Base-by-base conservation (phyloP, 2,888 invertebrate species). In the Morinoia aosen region DNA sequence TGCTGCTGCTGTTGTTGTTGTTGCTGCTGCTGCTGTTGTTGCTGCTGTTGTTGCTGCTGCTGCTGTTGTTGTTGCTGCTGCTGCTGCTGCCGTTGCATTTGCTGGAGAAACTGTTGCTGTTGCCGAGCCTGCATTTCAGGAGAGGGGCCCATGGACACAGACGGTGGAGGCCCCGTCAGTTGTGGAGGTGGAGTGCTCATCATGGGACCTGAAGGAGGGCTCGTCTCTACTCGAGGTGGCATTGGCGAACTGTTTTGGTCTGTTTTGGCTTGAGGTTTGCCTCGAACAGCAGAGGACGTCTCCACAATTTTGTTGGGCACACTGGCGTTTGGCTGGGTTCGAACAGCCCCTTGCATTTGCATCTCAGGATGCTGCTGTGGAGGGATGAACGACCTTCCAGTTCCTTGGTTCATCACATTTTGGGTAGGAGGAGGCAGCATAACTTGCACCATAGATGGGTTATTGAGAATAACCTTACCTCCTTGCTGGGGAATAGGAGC, bases 211-310 rank as follows among this genome's bases (percentile, higher is more conserved):
- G 93, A 56, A 93, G 93, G 93, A 33, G 93, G 93, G 93, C 93
- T 93, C n/a, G 93, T 93, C 48, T 93, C 93, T 2, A 93, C 93
- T 12, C 93, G 56, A 93, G 93, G 93, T 57, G 93, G 93, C 56
- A 57, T 56, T 8, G 57, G 19, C 14, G 93, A 39, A 57, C 33
- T 93, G 57, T 93, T 93, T 33, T 56, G 56, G 57, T 93, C 57
- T 25, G 56, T 12, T 33, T 57, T 93, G 58, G 33, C 33, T 57
- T 56, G n/a, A 57, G 93, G 58, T 93, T 93, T 93, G 19, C 93
- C 93, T 57, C 57, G 57, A 12, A 93, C 57, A 12, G 39, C 2
- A 19, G 91, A 16, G 4, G 93, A 57, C 12, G 93, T 25, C n/a
- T 33, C 56, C 11, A 57, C 56, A 93, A 57, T 33, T 33, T 93